A percentile compares a stretch with the other conserved stretches of the same genome.
Conservation (phyloP, 2,113 vertebrate species). For the Maccullochella peelii region DNA sequence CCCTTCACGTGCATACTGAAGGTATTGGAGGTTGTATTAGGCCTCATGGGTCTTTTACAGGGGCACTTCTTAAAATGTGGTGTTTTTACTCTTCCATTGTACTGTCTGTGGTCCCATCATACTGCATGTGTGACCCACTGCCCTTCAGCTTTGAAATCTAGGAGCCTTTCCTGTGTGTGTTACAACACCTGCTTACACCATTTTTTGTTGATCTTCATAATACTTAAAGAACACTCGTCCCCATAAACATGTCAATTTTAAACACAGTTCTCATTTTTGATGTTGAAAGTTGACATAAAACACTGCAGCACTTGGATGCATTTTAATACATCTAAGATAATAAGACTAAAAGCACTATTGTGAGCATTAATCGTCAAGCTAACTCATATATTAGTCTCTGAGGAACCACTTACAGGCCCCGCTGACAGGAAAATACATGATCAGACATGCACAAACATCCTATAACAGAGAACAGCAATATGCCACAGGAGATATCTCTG, state of each 20-base stretch:
- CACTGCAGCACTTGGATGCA: neutral
- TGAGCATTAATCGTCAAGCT: constrained; percentile 9
- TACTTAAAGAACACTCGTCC: neutral
- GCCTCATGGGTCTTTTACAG: constrained; percentile 19
- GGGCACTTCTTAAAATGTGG: constrained; percentile 37
- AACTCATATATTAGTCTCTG: constrained; percentile 17
- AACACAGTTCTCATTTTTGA: neutral
- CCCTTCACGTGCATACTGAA: constrained; percentile 1
- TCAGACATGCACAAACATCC: constrained; percentile 39
- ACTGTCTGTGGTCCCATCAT: constrained; percentile 61
- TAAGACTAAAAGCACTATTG: constrained; percentile 2
- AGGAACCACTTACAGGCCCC: constrained; percentile 54
- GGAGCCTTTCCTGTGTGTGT: constrained; percentile 38
- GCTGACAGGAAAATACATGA: constrained; percentile 44
- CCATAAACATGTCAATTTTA: neutral
- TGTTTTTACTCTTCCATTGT: constrained; percentile 34
- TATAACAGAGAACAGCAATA: constrained; percentile 77
- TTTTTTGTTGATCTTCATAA: constrained; percentile 24
- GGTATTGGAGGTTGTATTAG: neutral
- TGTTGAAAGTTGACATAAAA: constrained; percentile 15
- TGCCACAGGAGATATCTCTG: constrained; percentile 88
- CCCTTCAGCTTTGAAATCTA: constrained; percentile 32
- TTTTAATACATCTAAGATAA: constrained; percentile 19
- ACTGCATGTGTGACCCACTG: constrained; percentile 55
- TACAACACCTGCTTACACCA: constrained; percentile 57